Conservation (phyloP, 1,140 invertebrate genomes). For the Solenopsis fugax region DNA sequence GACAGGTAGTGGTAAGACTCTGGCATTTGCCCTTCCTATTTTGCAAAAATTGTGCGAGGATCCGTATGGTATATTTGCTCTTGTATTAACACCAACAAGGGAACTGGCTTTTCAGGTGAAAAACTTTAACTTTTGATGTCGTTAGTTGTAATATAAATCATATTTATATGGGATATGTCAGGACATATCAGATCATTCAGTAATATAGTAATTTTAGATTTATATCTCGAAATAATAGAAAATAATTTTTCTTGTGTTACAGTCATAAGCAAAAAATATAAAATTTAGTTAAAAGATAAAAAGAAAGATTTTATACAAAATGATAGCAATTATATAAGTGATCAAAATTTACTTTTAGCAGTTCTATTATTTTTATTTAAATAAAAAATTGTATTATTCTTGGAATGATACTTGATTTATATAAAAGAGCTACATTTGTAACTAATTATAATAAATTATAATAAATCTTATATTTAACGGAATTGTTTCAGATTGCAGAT, state of each 20-base stretch:
- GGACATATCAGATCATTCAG: background rate
- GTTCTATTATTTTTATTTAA: background rate
- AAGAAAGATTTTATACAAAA: background rate
- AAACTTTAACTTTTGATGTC: background rate
- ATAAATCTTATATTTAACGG: background rate
- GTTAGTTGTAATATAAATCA: background rate
- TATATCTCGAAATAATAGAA: background rate
- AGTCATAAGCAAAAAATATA: background rate
- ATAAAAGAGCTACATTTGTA: too few species aligned
- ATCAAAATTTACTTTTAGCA: background rate
- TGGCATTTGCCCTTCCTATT: slow-evolving; percentile 98
- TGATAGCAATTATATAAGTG: background rate
- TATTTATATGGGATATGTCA: background rate
- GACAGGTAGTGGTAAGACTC: slow-evolving; percentile 99
- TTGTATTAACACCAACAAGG: slow-evolving; percentile 98
- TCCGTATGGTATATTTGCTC: slow-evolving; percentile 97
- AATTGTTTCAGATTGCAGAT: slow-evolving; percentile 92
- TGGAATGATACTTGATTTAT: background rate
- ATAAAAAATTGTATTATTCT: background rate
- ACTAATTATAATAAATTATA: background rate
- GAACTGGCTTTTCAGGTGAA: slow-evolving; percentile 95
- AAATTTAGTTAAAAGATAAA: background rate
- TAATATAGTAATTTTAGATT: background rate
- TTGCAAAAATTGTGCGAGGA: slow-evolving; percentile 96
- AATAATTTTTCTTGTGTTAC: background rate